Evolutionary conservation across 2,113 vertebrate species (phyloP), one percentile per base, ranked within the genome.

Genomic region (Casuarius casuarius): DNA sequence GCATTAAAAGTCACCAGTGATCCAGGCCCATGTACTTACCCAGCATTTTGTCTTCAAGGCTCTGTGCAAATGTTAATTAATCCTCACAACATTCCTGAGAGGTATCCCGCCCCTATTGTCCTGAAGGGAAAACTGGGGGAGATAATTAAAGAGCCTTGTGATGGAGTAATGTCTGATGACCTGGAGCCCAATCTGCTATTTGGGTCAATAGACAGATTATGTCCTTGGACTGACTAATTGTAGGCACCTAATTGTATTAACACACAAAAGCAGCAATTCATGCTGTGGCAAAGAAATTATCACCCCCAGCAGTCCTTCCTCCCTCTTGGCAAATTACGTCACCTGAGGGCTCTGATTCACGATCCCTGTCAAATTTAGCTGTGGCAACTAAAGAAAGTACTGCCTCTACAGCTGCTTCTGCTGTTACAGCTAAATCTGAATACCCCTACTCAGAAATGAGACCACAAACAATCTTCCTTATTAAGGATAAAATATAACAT

Each of bases 191-290:
- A 78, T 90, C 91, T 85, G 63, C 84, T 94, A 17, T 59, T n/a
- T 77, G 87, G 87, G 84, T 91, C 91, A 92, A 87, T 44, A 91
- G 63, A 77, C 10, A 82, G 87, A 81, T 94, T 87, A 85, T 87
- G 59, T 83, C 78, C 74, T 94, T 71, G 83, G 84, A 95, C 84
- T 67, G 51, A 58, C 70, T 93, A 96, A 96, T 91, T 76, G 84
- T 85, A 89, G 87, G 77, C 75, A 87, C 63, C 75, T 90, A 85
- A 94, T 85, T 91, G 87, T 87, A 85, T 94, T 90, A 97, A 70
- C 78, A 90, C 42, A 90, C 54, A 96, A 92, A 96, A 96, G 78
- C 89, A 93, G 82, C 58, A 71, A 91, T 83, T 93, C 94, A 86
- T 10, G 0, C 46, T 3, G 0, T 62, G 62, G 63, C 71, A 93